Evolutionary conservation across 1,140 invertebrate species (phyloP).

Genomic region (Drosophila burlai): DNA sequence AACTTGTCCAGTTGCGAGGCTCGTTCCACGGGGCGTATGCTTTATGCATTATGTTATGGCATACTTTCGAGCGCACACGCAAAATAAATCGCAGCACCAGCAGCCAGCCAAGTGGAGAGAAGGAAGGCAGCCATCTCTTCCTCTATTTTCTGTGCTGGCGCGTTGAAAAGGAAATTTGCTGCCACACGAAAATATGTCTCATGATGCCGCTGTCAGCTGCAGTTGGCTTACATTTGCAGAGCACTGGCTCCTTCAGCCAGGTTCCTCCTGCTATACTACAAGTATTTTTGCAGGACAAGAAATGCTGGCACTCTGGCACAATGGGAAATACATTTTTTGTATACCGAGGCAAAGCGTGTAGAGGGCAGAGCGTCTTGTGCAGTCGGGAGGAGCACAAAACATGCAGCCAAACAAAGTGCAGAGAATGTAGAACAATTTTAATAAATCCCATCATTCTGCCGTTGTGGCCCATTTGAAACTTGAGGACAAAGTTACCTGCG

Average conservation of each 20-base stretch:
- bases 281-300: conserved; percentile 26
- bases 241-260: conserved; percentile 18
- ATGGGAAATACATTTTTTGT: conserved; percentile 21
- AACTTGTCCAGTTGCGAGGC: conserved; percentile 22
- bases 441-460: conserved; percentile 46
- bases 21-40: conserved; percentile 64
- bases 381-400: conserved; percentile 19
- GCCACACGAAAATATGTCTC: conserved; percentile 43
- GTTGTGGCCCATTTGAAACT: conserved; percentile 15
- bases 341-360: not conserved
- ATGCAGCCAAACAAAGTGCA: conserved; percentile 28
- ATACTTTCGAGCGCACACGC: conserved; percentile 71
- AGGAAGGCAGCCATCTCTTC: not conserved
- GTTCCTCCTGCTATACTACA: conserved; percentile 7
- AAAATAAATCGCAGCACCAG: conserved; percentile 54
- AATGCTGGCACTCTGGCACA: conserved; percentile 32
- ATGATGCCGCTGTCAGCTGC: conserved; percentile 43
- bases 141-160: conserved; percentile 16
- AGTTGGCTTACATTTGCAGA: conserved; percentile 28
- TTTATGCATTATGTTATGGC: conserved; percentile 77
- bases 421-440: conserved; percentile 50
- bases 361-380: conserved; percentile 16
- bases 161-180: conserved; percentile 33
- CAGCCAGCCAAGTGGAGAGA: conserved; percentile 6
- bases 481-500: conserved; percentile 39